Percentiles rank a stretch among this genome's conserved stretches.
Conservation (phyloP, 2,113 vertebrate species). For the Pseudopipra pipra region DNA sequence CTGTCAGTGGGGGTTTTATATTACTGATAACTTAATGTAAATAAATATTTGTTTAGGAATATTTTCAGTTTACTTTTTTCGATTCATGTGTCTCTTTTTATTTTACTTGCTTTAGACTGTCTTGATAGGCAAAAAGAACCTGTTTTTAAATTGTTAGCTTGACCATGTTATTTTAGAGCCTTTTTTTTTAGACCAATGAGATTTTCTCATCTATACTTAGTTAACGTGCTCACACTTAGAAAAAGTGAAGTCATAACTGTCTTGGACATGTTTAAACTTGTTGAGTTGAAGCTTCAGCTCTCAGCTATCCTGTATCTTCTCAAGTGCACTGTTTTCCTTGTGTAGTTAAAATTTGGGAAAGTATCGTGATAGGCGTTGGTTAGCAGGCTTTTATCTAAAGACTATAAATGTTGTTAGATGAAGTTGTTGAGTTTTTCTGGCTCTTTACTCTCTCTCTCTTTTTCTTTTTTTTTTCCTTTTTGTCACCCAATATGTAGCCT, state of each 20-base stretch:
- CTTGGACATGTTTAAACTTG: not conserved
- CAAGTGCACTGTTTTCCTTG: not conserved
- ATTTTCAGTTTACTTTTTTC: not conserved
- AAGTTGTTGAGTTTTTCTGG: not conserved
- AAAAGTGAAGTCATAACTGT: not conserved
- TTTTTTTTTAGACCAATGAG: not conserved
- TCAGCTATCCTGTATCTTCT: not conserved
- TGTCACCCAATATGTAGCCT: not conserved
- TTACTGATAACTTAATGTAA: not conserved
- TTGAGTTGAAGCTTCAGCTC: not conserved
- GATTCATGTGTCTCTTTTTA: not conserved
- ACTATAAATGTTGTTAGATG: not conserved
- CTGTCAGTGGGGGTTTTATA: not conserved
- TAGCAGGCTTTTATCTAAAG: not conserved
- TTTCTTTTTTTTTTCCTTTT: not conserved
- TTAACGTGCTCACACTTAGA: not conserved
- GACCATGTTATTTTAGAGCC: not conserved
- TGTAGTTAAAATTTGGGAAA: not conserved
- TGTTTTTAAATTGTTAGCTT: not conserved
- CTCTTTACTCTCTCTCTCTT: accelerated
- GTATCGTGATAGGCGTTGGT: not conserved
- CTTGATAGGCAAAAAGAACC: not conserved
- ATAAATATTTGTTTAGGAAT: not conserved
- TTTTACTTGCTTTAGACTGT: not conserved
- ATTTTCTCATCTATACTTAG: not conserved